phyloP scores from a whole-genome alignment of 2,797 vertebrate species.

The Mormyrus hasselquistii region DNA sequence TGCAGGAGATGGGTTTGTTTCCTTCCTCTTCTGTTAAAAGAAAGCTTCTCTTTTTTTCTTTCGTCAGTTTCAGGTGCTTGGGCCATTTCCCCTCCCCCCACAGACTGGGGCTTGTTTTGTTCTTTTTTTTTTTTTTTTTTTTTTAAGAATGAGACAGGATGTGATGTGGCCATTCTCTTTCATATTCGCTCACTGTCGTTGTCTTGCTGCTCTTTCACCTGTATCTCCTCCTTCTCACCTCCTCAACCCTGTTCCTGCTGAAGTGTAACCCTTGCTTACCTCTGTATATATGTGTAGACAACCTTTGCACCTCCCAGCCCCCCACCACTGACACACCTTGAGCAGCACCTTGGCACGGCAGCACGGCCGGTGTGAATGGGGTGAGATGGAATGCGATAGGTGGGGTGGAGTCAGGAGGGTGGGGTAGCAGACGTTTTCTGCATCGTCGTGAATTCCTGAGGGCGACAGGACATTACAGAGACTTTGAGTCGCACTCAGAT shows the following conservation, averaged over 20 bases:
- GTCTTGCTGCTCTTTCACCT: not conserved
- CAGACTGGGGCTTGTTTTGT: not conserved
- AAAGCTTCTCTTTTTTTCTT: not conserved
- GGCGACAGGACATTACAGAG: constrained; percentile 10
- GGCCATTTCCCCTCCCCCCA: not conserved
- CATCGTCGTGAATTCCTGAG: not conserved
- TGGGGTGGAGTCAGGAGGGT: not conserved
- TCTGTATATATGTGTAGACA: not conserved
- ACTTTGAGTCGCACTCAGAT: not conserved
- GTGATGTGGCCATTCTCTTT: not conserved
- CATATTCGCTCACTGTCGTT: not conserved
- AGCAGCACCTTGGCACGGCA: not conserved
- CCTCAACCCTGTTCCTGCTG: not conserved
- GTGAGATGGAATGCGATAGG: not conserved
- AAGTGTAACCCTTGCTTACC: constrained; percentile 3
- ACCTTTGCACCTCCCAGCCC: not conserved
- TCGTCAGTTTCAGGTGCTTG: not conserved
- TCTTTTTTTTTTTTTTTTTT: not conserved
- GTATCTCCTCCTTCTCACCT: not conserved
- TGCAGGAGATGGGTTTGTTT: not conserved
- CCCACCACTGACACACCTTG: not conserved
- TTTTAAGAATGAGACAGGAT: not conserved
- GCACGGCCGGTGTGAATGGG: not conserved
- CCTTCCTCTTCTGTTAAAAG: not conserved
- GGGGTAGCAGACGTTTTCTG: not conserved